phyloP scores from a whole-genome alignment of 2,113 vertebrate species.

The Scopus umbretta region DNA sequence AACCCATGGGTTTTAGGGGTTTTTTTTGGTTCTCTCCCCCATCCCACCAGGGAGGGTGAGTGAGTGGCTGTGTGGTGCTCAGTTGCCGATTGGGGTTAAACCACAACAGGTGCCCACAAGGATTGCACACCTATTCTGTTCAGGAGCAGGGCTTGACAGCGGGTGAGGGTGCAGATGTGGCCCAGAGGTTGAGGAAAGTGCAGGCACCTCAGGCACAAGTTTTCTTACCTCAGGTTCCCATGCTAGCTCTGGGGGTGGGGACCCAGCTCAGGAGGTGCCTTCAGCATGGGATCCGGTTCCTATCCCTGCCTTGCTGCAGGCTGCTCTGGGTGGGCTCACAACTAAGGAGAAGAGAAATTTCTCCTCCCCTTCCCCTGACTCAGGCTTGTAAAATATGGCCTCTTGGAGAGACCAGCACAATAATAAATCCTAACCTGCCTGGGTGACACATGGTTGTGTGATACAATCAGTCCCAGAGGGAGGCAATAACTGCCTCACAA shows the following conservation, averaged over 20 bases:
- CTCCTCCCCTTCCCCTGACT: background rate
- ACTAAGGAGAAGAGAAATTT: background rate
- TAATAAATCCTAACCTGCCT: background rate
- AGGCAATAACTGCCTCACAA: background rate
- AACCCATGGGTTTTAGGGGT: too few species aligned
- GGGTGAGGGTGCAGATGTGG: background rate
- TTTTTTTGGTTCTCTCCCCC: too few species aligned
- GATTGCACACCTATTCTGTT: background rate
- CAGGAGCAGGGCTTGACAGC: background rate
- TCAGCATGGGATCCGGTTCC: background rate
- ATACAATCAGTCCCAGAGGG: background rate
- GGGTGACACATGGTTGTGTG: background rate
- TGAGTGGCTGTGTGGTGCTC: too few species aligned
- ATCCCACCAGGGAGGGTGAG: too few species aligned
- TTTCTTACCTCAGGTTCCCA: background rate
- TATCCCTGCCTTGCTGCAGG: background rate
- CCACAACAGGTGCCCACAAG: background rate
- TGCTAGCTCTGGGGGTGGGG: background rate
- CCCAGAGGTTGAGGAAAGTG: background rate
- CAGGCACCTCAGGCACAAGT: background rate
- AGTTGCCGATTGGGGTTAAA: too few species aligned
- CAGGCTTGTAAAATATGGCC: background rate
- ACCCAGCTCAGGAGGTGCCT: background rate
- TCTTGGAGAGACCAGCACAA: background rate
- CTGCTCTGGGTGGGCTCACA: background rate